These are phyloP conservation scores for Semicossyphus pulcher DNA, from an alignment of 2,113 vertebrate genomes.

Conservation along the genomic window DNA sequence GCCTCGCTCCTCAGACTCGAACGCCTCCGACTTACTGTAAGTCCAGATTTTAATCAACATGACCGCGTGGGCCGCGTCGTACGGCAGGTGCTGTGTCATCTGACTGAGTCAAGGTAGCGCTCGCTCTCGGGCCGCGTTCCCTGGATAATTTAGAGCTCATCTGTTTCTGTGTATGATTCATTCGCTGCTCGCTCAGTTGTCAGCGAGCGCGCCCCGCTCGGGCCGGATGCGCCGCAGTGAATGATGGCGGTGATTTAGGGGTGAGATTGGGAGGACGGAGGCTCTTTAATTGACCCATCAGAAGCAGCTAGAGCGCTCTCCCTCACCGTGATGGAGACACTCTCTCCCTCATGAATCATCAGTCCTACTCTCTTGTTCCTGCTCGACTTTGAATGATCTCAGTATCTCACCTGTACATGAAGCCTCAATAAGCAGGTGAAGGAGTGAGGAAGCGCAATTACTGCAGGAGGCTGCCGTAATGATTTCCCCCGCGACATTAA, in stretches of 20 bases:
- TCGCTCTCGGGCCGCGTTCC: neutral
- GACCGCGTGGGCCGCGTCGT: conserved; percentile 12
- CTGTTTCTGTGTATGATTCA: conserved; percentile 49
- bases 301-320: conserved; percentile 14
- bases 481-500: conserved; percentile 63
- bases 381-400: conserved; percentile 5
- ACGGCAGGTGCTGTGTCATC: conserved; percentile 10
- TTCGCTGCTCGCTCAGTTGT: conserved; percentile 39
- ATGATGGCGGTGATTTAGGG: conserved; percentile 55
- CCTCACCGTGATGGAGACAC: conserved; percentile 12
- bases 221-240: conserved; percentile 24
- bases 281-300: conserved; percentile 61
- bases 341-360: conserved; percentile 37
- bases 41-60: conserved; percentile 58
- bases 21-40: conserved; percentile 44
- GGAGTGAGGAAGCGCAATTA: conserved; percentile 8
- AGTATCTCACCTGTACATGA: conserved; percentile 30
- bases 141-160: conserved; percentile 47
- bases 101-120: neutral
- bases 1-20: conserved; percentile 17
- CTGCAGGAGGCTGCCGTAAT: conserved; percentile 25
- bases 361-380: no score
- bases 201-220: conserved; percentile 6
- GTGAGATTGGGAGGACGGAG: conserved; percentile 37
- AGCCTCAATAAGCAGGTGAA: conserved; percentile 7